Conservation (phyloP, 2,113 vertebrate species). For the Speoplatyrhinus poulsoni region DNA sequence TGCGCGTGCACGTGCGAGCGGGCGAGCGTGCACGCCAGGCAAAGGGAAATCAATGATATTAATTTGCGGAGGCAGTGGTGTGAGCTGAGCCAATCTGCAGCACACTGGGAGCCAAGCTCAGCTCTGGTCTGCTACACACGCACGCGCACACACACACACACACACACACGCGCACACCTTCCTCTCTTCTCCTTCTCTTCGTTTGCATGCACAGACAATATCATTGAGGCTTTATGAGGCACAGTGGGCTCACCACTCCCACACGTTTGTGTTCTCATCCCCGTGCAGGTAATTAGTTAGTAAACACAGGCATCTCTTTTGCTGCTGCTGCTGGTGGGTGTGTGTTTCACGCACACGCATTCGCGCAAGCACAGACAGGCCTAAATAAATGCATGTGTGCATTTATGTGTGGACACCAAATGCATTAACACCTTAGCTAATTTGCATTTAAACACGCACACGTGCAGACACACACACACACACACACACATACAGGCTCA, state of each 20-base stretch:
- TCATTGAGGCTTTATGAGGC: conserved; percentile 68
- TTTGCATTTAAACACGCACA: too few species aligned
- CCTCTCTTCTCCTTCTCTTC: conserved; percentile 36
- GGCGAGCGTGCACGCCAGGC: conserved; percentile 38
- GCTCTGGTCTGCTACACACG: conserved; percentile 53
- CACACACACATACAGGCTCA: not conserved
- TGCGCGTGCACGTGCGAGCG: too few species aligned
- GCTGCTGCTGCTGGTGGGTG: too few species aligned
- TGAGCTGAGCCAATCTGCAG: conserved; percentile 78
- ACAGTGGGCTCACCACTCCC: conserved; percentile 37
- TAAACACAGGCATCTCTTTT: too few species aligned
- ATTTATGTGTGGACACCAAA: too few species aligned
- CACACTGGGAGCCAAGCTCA: conserved; percentile 61
- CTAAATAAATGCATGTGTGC: too few species aligned
- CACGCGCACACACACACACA: conserved; percentile 9
- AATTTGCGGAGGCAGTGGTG: conserved; percentile 77
- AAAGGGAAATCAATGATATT: conserved; percentile 80
- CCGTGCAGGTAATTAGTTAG: too few species aligned
- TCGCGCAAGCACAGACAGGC: too few species aligned
- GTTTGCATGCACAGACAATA: conserved; percentile 62
- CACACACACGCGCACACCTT: conserved; percentile 22
- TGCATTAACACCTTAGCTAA: too few species aligned
- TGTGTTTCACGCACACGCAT: not conserved
- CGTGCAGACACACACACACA: too few species aligned
- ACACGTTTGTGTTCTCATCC: not conserved